These are phyloP conservation scores for Megaleporinus macrocephalus DNA, from an alignment of 2,113 vertebrate genomes.

Conservation along the genomic window DNA sequence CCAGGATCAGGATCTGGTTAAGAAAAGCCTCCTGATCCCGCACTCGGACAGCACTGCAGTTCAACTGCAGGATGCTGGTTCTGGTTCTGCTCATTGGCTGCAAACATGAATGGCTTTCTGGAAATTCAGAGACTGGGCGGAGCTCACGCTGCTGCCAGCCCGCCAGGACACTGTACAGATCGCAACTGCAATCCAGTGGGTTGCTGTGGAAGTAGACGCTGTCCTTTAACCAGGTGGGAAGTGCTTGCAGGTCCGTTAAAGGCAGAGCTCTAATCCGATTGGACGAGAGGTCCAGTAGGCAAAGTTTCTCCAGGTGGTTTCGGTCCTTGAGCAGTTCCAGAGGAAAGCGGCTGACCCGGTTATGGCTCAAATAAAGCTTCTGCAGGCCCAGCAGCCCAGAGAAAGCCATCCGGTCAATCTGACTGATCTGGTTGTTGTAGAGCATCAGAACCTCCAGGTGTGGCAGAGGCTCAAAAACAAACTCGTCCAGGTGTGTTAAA, in stretches of 20 bases:
- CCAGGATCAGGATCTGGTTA: conserved; percentile 80
- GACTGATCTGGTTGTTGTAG: conserved; percentile 87
- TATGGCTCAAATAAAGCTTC: conserved; percentile 93
- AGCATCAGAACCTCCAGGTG: conserved; percentile 89
- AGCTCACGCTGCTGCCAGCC: conserved; percentile 85
- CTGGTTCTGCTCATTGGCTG: conserved; percentile 55
- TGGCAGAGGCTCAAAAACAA: conserved; percentile 85
- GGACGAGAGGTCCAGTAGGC: conserved; percentile 87
- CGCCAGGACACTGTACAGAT: conserved; percentile 85
- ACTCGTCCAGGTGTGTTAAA: conserved; percentile 82
- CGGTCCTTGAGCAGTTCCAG: conserved; percentile 86
- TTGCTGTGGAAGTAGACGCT: conserved; percentile 93
- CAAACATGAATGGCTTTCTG: conserved; percentile 82
- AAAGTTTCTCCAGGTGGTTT: conserved; percentile 80
- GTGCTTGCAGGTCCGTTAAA: conserved; percentile 77
- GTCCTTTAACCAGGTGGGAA: conserved; percentile 89
- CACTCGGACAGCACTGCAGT: conserved; percentile 88
- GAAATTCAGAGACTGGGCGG: conserved; percentile 87
- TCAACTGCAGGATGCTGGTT: conserved; percentile 80
- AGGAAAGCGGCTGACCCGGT: conserved; percentile 88
- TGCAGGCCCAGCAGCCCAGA: conserved; percentile 82
- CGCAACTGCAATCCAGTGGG: conserved; percentile 84
- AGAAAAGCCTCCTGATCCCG: conserved; percentile 83
- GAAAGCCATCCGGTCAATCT: conserved; percentile 87
- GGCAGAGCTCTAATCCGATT: conserved; percentile 85